phyloP scores from a whole-genome alignment of 2,888 invertebrate genomes.

The Amaurobius ferox region DNA sequence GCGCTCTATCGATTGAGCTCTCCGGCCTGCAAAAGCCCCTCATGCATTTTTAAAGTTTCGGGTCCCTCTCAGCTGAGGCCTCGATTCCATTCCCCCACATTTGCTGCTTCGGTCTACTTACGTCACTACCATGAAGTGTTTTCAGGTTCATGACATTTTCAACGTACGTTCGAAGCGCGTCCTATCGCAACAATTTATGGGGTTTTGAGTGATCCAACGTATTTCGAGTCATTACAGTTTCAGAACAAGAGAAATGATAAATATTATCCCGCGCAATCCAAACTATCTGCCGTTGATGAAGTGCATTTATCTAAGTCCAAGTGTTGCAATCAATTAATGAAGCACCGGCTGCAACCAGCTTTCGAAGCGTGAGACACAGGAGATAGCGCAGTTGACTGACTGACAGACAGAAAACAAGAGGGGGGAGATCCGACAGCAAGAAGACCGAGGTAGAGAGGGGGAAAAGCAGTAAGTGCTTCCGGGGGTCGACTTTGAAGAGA shows the following conservation, averaged over 20 bases:
- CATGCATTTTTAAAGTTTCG: no score
- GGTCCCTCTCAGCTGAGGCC: no score
- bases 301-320: neutral
- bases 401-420: neutral
- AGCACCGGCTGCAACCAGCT: conserved; percentile 18
- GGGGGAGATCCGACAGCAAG: neutral
- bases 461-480: neutral
- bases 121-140: no score
- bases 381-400: conserved; percentile 12
- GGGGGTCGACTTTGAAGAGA: conserved; percentile 2
- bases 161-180: no score
- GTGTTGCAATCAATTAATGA: conserved; percentile 10
- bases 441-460: neutral
- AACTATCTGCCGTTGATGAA: neutral
- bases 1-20: no score
- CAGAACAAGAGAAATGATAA: neutral
- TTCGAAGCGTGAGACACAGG: neutral
- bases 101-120: no score
- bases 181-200: no score
- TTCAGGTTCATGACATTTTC: no score
- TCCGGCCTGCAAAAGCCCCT: no score
- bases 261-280: neutral
- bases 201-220: neutral
- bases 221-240: neutral
- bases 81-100: no score